Evolutionary conservation across 2,888 invertebrate genomes (phyloP).

Genomic region (Cybosia mesomella): DNA sequence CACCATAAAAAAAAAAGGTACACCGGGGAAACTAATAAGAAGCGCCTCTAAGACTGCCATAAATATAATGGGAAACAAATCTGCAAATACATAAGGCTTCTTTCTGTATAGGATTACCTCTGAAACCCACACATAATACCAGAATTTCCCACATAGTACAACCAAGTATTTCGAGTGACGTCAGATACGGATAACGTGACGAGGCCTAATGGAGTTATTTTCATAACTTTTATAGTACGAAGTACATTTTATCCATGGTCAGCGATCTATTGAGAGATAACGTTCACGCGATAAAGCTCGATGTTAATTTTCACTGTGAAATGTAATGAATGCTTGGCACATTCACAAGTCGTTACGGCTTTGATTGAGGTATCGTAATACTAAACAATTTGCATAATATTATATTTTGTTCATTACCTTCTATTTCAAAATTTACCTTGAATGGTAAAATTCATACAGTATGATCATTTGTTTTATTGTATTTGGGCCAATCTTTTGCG

Average conservation of each 20-base stretch:
- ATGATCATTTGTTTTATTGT: not conserved
- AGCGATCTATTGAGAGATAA: slow-evolving; percentile 50
- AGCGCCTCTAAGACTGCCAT: no score
- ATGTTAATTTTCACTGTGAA: slow-evolving; percentile 37
- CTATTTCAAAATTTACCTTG: not conserved
- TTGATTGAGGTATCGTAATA: slow-evolving; percentile 35
- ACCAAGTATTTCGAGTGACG: slow-evolving; percentile 26
- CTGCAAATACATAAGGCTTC: no score
- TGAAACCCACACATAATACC: not conserved
- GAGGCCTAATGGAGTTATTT: slow-evolving; percentile 35
- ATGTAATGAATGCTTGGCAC: slow-evolving; percentile 38
- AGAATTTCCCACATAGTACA: not conserved
- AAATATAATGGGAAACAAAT: no score
- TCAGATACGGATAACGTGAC: slow-evolving; percentile 26
- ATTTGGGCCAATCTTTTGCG: not conserved
- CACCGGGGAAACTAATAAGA: no score
- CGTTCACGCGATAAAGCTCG: slow-evolving; percentile 41
- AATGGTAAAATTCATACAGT: not conserved
- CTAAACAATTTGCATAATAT: slow-evolving; percentile 29
- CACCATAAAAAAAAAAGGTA: no score
- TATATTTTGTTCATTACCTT: slow-evolving; percentile 26
- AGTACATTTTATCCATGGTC: slow-evolving; percentile 33
- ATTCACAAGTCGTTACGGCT: slow-evolving; percentile 40
- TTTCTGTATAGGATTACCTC: not conserved
- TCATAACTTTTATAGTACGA: slow-evolving; percentile 39